A percentile compares a stretch with the other conserved stretches of the same genome.
Conservation (phyloP, 2,797 vertebrate genomes). For the Poeciliopsis infans region DNA sequence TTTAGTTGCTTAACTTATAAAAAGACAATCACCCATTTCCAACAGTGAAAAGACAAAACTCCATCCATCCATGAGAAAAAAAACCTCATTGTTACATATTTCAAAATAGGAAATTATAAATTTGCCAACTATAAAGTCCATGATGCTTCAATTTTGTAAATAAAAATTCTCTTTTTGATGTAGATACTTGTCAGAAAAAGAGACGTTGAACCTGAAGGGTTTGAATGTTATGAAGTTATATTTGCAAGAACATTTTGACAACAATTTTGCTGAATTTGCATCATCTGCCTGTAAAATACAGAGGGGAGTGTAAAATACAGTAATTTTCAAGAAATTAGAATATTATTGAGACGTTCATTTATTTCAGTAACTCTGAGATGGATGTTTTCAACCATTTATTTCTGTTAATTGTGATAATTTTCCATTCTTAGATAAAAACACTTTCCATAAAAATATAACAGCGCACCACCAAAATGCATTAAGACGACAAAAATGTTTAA, state of each 20-base stretch:
- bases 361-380: background rate
- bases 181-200: background rate
- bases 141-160: background rate
- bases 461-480: background rate
- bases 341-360: background rate
- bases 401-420: background rate
- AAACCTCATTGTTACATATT: background rate
- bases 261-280: background rate
- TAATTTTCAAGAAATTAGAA: background rate
- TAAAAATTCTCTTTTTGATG: background rate
- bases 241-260: background rate
- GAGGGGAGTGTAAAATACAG: background rate
- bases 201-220: background rate
- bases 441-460: background rate
- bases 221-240: background rate
- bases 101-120: background rate
- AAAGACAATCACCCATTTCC: background rate
- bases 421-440: too few species aligned
- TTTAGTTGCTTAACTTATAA: slow-evolving; percentile 5
- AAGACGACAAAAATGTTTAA: background rate
- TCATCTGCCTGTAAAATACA: background rate
- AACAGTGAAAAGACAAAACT: background rate
- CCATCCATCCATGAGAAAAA: too few species aligned
- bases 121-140: background rate
- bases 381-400: background rate